Base-by-base conservation (phyloP, 2,888 invertebrate genomes). In the Aphidoletes aphidimyza region DNA sequence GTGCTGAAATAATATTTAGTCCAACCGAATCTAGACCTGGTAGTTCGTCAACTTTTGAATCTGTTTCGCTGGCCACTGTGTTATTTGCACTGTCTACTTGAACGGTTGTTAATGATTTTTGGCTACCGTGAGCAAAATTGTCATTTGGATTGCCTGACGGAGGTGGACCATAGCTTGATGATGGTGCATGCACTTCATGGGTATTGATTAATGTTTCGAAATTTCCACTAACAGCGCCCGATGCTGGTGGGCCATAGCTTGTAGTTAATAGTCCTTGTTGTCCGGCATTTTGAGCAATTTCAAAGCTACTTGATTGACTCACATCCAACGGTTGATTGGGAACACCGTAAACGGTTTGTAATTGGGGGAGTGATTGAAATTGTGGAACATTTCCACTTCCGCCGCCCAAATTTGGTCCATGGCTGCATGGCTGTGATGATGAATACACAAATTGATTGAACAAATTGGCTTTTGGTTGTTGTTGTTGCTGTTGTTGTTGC, bases 1-100 rank as follows among this genome's bases (percentile, higher is more conserved):
- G 88, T 2, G 90, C 89, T 0, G 89, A 89, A 11, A 90, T 87
- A 2, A 90, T 89, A 86, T 90, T 87, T 1, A 90, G 85, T 0
- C 88, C 89, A 26, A 83, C 3, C 83, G 88, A 88, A 1, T 59
- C 26, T 17, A 89, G 85, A 0, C 89, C 90, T 0, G 89, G 89
- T 14, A 90, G 85, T 45, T 87, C 86, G 34, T 88, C 87, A 0
- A 30, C 8, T 37, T 36, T 9, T 47, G 45, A n/a, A 3, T 81
- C 36, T 5, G 22, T 17, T 1, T 19, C 8, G 2, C 22, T 42
- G 22, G 19, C 17, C 22, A 45, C 22, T 34, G 37, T n/a, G 11
- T 37, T 81, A 30, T 14, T 69, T 22, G 19, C n/a, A 22, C 54
- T 69, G 9, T 84, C 30, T 0, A 54, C n/a, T 84, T 69, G 69